Evolutionary conservation across 2,888 invertebrate genomes (phyloP).

Genomic region (Amblyjoppa fuscipennis): DNA sequence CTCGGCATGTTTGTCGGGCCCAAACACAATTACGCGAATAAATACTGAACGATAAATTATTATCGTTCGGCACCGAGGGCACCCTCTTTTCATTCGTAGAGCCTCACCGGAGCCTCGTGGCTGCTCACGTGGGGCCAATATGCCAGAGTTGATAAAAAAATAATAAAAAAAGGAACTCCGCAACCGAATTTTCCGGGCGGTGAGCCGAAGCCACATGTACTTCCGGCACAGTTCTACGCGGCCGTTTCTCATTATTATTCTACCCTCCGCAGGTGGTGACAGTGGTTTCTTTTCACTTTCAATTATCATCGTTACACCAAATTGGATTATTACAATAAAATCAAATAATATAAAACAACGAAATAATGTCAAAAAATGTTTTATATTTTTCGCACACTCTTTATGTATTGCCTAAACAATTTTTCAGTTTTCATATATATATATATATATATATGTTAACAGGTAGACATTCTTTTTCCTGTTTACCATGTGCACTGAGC

Average conservation of each 20-base stretch:
- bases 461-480: too few relatives aligned
- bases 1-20: neutral
- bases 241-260: slow-evolving; percentile 7
- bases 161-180: neutral
- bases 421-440: too few relatives aligned
- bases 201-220: slow-evolving; percentile 45
- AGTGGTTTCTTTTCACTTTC: neutral
- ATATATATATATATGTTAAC: too few relatives aligned
- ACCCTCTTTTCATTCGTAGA: slow-evolving; percentile 14
- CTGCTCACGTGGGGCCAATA: slow-evolving; percentile 35
- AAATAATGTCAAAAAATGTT: too few relatives aligned
- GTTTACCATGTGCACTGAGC: too few relatives aligned
- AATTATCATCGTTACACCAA: neutral
- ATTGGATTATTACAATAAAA: neutral
- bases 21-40: slow-evolving; percentile 23
- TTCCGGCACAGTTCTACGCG: slow-evolving; percentile 47
- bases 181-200: slow-evolving; percentile 55
- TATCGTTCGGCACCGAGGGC: slow-evolving; percentile 42
- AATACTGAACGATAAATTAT: slow-evolving; percentile 42
- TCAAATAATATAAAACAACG: neutral
- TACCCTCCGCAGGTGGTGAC: slow-evolving; percentile 32
- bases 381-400: too few relatives aligned
- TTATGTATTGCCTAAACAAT: too few relatives aligned
- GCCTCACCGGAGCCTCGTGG: slow-evolving; percentile 43
- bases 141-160: slow-evolving; percentile 22